Conservation (phyloP, 2,113 vertebrate genomes). For the Hymenochirus boettgeri region DNA sequence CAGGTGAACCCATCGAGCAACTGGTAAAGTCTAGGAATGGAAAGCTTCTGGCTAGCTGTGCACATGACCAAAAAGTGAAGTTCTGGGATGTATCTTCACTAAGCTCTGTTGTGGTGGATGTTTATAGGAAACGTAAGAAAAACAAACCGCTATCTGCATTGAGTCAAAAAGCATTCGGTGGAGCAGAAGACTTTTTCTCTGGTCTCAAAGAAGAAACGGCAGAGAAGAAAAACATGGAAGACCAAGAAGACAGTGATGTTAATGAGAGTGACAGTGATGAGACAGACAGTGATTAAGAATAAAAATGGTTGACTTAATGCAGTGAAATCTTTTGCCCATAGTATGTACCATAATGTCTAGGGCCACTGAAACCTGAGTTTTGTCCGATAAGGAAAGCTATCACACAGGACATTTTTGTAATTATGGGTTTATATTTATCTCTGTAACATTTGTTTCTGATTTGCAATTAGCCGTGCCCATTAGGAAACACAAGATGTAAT, state of each 20-base stretch:
- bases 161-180: conserved; percentile 76
- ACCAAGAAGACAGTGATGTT: conserved; percentile 5
- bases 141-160: conserved; percentile 71
- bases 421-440: too few species aligned
- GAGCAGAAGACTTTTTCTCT: conserved; percentile 78
- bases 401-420: too few species aligned
- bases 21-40: conserved; percentile 68
- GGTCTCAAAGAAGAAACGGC: conserved; percentile 55
- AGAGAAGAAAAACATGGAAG: conserved; percentile 16
- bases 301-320: too few species aligned
- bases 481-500: too few species aligned
- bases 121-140: conserved; percentile 82
- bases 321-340: too few species aligned
- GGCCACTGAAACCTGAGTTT: too few species aligned
- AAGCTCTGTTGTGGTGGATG: conserved; percentile 62
- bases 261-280: conserved; percentile 41
- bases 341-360: too few species aligned
- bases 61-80: conserved; percentile 87
- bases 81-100: conserved; percentile 85
- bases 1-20: conserved; percentile 82
- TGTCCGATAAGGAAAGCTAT: too few species aligned
- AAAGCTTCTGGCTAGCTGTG: conserved; percentile 79
- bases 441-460: too few species aligned
- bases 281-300: conserved; percentile 24
- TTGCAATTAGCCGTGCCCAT: too few species aligned